These are phyloP conservation scores for Merodon equestris DNA, from an alignment of 2,888 invertebrate species.

Conservation along the genomic window DNA sequence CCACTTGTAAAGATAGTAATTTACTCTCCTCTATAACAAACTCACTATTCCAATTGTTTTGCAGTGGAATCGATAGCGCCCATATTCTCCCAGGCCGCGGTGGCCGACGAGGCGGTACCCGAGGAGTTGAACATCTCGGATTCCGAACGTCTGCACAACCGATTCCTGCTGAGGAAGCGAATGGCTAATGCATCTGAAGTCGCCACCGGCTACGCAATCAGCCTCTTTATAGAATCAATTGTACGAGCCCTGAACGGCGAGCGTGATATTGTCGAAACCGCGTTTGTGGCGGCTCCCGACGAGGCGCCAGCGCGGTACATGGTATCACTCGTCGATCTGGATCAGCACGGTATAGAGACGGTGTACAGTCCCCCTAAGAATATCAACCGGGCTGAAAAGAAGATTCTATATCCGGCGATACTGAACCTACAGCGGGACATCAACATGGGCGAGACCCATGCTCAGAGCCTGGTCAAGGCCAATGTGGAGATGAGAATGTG, in stretches of 20 bases:
- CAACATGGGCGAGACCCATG: slow-evolving; percentile 58
- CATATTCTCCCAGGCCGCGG: slow-evolving; percentile 68
- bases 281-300: slow-evolving; percentile 64
- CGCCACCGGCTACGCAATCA: slow-evolving; percentile 54
- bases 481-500: slow-evolving; percentile 34
- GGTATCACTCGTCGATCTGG: slow-evolving; percentile 64
- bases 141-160: slow-evolving; percentile 46
- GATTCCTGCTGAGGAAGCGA: slow-evolving; percentile 51
- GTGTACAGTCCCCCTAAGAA: slow-evolving; percentile 64
- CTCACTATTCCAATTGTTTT: not conserved
- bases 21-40: not conserved
- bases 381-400: slow-evolving; percentile 63
- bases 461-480: slow-evolving; percentile 24
- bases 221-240: slow-evolving; percentile 63
- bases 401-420: slow-evolving; percentile 57
- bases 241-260: slow-evolving; percentile 61
- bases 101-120: slow-evolving; percentile 24
- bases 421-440: slow-evolving; percentile 66
- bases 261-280: slow-evolving; percentile 63
- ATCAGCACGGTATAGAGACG: slow-evolving; percentile 61
- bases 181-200: slow-evolving; percentile 33
- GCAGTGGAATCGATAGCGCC: slow-evolving; percentile 65
- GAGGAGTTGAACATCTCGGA: slow-evolving; percentile 33
- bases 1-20: slow-evolving; percentile 45
- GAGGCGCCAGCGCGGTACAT: slow-evolving; percentile 63